Percentiles rank a stretch among this genome's conserved stretches.
These are phyloP conservation scores for Anguilla rostrata DNA, from an alignment of 2,113 vertebrate species.

Conservation along the genomic window DNA sequence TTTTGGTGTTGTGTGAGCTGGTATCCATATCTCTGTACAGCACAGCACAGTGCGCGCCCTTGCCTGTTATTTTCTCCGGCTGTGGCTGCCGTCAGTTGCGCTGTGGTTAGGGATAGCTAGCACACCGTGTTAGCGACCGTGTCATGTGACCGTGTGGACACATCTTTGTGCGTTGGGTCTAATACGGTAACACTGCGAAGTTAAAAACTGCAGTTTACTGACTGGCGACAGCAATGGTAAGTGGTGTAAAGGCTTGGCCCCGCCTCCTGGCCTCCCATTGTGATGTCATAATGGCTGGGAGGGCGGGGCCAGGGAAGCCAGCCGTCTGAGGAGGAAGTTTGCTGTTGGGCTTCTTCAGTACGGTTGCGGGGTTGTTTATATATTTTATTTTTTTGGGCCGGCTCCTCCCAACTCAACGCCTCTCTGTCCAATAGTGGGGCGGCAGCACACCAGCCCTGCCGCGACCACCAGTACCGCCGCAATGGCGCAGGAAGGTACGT, in stretches of 20 bases:
- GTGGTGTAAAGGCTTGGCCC: not conserved
- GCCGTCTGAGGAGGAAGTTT: not conserved
- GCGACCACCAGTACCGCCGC: conserved; percentile 90
- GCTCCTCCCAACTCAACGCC: conserved; percentile 76
- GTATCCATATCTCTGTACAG: not conserved
- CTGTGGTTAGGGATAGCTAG: not conserved
- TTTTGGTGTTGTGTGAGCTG: not conserved
- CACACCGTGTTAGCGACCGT: no score
- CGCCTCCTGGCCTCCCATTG: not conserved
- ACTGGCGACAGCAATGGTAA: conserved; percentile 20
- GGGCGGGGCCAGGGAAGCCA: not conserved
- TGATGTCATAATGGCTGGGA: not conserved
- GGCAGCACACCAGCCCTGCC: conserved; percentile 92
- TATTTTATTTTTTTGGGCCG: conserved; percentile 31
- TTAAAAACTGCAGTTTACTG: not conserved
- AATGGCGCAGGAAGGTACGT: conserved; percentile 94
- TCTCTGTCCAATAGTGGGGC: conserved; percentile 92
- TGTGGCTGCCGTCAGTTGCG: not conserved
- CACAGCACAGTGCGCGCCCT: not conserved
- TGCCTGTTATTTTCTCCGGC: not conserved
- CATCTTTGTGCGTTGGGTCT: not conserved
- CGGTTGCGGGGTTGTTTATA: conserved; percentile 26
- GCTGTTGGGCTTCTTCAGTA: conserved; percentile 19
- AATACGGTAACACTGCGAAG: not conserved
- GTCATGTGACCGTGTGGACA: not conserved